Evolutionary conservation across 2,113 vertebrate genomes (phyloP), one percentile per base, ranked within the genome.

Genomic region (Rhynchomys soricoides): DNA sequence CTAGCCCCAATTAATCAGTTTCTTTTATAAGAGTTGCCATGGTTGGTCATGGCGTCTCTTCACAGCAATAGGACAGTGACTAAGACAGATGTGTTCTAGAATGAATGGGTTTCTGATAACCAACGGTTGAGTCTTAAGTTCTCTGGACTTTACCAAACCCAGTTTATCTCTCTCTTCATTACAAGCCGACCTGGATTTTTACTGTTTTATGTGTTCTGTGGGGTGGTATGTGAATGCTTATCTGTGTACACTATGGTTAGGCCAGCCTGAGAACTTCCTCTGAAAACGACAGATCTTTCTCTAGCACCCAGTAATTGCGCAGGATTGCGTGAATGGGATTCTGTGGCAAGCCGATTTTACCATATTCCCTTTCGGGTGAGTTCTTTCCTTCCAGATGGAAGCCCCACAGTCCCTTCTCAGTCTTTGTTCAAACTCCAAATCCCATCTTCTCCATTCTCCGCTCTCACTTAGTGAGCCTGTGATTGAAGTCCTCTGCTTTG

Each of bases 331-430:
- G 55, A 74, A 82, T 74, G 89, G 59, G 40, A 59, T 70, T 92
- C 82, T 86, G n/a, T 86, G 82, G 88, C 59, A 94, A 95, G 91
- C 50, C 15, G 22, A 95, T 11, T 91, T 95, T 86, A 77, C 26
- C 5, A 62, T 64, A 68, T 92, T 95, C 57, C 81, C 90, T 97
- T 90, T 40, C 37, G 0, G 31, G n/a, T 52, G 91, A 66, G 24
- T 85, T 62, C 24, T 73, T 94, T 94, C 40, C 77, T 95, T 86
- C 78, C 78, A 91, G 90, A 86, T 29, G 86, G 52, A 43, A 89
- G 19, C 22, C 78, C 78, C 37, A n/a, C 4, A n/a, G 29, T 62
- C 77, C 40, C 71, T 93, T 95, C 89, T 10, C 70, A 96, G 22
- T 13, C n/a, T 48, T 66, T 52, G 19, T 48, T 78, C 64, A 71